Conservation (phyloP, 2,797 vertebrate species). For the Aratinga solstitialis region DNA sequence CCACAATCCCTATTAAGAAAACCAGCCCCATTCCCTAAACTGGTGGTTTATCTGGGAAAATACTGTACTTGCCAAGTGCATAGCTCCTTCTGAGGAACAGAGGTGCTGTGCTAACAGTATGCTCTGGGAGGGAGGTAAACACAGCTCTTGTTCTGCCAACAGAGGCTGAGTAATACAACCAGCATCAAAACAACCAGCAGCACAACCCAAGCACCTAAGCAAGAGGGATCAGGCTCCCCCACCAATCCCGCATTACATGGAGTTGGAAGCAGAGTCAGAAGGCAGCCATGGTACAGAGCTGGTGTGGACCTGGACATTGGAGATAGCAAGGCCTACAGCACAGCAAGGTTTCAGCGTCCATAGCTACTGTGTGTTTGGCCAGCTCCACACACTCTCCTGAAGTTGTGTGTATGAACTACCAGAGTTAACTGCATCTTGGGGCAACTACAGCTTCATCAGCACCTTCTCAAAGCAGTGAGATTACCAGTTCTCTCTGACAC, state of each 20-base stretch:
- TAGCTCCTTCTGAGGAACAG: neutral
- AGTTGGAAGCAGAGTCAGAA: neutral
- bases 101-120: neutral
- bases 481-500: neutral
- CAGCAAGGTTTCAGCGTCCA: neutral
- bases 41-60: neutral
- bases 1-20: neutral
- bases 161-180: fast-evolving
- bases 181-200: neutral
- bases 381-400: neutral
- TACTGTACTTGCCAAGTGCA: neutral
- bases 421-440: neutral
- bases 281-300: neutral
- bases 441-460: neutral
- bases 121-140: neutral
- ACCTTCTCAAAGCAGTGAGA: neutral
- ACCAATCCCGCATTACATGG: fast-evolving
- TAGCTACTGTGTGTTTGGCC: neutral
- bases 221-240: neutral
- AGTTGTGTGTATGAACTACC: neutral
- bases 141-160: neutral
- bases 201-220: neutral
- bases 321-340: neutral
- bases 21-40: neutral
- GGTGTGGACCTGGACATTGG: neutral